Evolutionary conservation across 1,140 invertebrate species (phyloP).

Genomic region (Frieseomelitta varia): DNA sequence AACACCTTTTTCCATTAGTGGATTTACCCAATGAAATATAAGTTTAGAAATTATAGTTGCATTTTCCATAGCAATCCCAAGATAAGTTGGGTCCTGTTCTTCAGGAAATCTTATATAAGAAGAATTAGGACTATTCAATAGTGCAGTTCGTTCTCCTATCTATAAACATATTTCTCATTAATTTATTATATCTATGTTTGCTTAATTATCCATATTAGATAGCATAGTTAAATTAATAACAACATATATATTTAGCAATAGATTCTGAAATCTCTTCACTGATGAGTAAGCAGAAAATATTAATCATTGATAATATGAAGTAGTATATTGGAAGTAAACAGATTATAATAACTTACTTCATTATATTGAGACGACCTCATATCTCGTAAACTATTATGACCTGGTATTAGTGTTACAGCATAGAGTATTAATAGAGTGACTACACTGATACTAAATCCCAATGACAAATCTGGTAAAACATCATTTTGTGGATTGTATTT

Average conservation of each 20-base stretch:
- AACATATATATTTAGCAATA: background rate
- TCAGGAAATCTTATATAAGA: slow-evolving; percentile 84
- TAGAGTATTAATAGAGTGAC: slow-evolving; percentile 82
- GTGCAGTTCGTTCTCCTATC: slow-evolving; percentile 79
- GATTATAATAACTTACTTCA: slow-evolving; percentile 79
- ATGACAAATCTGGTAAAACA: slow-evolving; percentile 73
- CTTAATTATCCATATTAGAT: slow-evolving; percentile 52
- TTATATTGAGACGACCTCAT: slow-evolving; percentile 76
- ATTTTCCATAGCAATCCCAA: slow-evolving; percentile 92
- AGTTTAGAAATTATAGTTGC: slow-evolving; percentile 88
- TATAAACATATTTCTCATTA: slow-evolving; percentile 66
- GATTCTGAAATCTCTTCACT: slow-evolving; percentile 29
- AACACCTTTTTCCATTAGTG: slow-evolving; percentile 92
- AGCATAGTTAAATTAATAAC: slow-evolving; percentile 38
- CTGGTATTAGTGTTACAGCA: slow-evolving; percentile 85
- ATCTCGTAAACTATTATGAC: slow-evolving; percentile 65
- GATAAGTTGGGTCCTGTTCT: slow-evolving; percentile 86
- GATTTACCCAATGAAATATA: slow-evolving; percentile 93
- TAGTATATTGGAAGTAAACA: slow-evolving; percentile 47
- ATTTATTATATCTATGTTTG: slow-evolving; percentile 54
- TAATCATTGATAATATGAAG: slow-evolving; percentile 33
- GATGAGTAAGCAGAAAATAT: slow-evolving; percentile 23
- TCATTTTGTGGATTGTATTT: slow-evolving; percentile 68
- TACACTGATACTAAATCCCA: slow-evolving; percentile 76
- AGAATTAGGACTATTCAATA: slow-evolving; percentile 75